Evolutionary conservation across 2,888 invertebrate genomes (phyloP).

Genomic region (Anoplius nigerrimus): DNA sequence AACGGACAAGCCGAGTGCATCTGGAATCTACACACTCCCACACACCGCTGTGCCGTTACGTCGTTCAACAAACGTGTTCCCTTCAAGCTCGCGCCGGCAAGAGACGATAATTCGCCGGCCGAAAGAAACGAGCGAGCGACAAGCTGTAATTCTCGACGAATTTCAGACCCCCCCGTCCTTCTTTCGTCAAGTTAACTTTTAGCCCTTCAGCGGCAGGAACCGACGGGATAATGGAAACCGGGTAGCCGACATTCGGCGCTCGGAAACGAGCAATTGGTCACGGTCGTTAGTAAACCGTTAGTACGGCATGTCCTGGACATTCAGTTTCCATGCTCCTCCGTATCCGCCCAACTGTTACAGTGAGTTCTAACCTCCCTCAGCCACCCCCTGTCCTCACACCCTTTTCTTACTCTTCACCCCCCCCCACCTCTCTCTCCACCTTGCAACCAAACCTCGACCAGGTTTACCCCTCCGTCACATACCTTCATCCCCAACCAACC

Average conservation of each 20-base stretch:
- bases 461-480: neutral
- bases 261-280: conserved; percentile 66
- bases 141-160: too few relatives aligned
- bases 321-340: neutral
- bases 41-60: too few relatives aligned
- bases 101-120: too few relatives aligned
- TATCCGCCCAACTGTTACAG: too few relatives aligned
- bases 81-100: too few relatives aligned
- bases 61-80: too few relatives aligned
- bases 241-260: conserved; percentile 48
- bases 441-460: neutral
- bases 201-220: neutral
- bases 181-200: too few relatives aligned
- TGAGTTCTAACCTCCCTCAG: too few relatives aligned
- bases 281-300: conserved; percentile 61
- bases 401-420: neutral
- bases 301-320: conserved; percentile 28
- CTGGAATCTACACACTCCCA: too few relatives aligned
- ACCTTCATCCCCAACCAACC: neutral
- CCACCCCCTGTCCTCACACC: neutral
- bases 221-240: conserved; percentile 45
- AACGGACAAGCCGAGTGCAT: too few relatives aligned
- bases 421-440: neutral
- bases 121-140: too few relatives aligned
- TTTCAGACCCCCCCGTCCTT: too few relatives aligned